Conservation (phyloP, 2,113 vertebrate species). For the rat (Rattus norvegicus) region GRCr8 NC_086039.1:119489501-119490000, state of each 20-base stretch:
- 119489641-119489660: background rate
- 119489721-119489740: too few species aligned
- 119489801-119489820: background rate
- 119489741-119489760: background rate
- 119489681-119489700: background rate
- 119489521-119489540: slow-evolving; percentile 38
- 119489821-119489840: background rate
- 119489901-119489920: background rate
- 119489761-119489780: background rate
- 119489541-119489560: background rate
- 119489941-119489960: background rate
- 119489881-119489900: background rate
- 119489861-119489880: background rate
- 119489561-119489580: background rate
- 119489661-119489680: background rate
- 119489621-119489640: too few species aligned
- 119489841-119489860: background rate
- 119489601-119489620: background rate
- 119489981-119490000: background rate
- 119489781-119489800: background rate
- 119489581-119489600: background rate
- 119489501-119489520: background rate
- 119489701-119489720: background rate
- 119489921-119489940: background rate
- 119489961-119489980: background rate